Base-by-base conservation (phyloP, 2,113 vertebrate species). In the Chaetops frenatus region DNA sequence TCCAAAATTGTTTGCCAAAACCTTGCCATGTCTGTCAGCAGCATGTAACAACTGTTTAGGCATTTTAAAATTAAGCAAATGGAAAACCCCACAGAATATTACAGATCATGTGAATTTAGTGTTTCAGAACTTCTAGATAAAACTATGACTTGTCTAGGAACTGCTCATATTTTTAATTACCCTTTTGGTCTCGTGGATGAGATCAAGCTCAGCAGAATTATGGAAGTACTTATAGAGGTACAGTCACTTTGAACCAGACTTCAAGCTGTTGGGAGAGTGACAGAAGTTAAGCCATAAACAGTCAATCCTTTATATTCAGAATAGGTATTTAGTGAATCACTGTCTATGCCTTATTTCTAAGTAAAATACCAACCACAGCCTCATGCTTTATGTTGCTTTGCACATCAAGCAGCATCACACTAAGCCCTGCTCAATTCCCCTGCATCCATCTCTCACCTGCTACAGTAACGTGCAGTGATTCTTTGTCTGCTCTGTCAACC, bases 401-500 rank as follows among this genome's bases (percentile, higher is more conserved):
- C 42, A 80, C 19, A 36, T 80, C 86, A 61, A 2, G 1, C 76
- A 73, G 60, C 57, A 89, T 40, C 61, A 29, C 1, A 13, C 81
- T 58, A 79, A 84, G 66, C 9, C 44, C 50, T 51, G 16, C 61
- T 94, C 78, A 86, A 64, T 62, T 94, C 64, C 84, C 38, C 22
- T 86, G 91, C 29, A 95, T 78, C 53, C 64, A 71, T 95, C 72
- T 96, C 96, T 92, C 74, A 56, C 83, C 90, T 92, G 72, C 48
- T 89, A 5, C 36, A 71, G 67, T 64, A 96, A 91, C 45, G 22
- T 77, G 38, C 2, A 6, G 76, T 71, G 60, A 88, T 76, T 86
- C 86, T 93, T 88, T 74, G 53, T 71, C 88, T 96, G 76, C 69
- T 58, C 61, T 95, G 88, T 96, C 88, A 97, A 62, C 70, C 45